Conservation (phyloP, 2,797 vertebrate species). For the Gobionotothen gibberifrons region DNA sequence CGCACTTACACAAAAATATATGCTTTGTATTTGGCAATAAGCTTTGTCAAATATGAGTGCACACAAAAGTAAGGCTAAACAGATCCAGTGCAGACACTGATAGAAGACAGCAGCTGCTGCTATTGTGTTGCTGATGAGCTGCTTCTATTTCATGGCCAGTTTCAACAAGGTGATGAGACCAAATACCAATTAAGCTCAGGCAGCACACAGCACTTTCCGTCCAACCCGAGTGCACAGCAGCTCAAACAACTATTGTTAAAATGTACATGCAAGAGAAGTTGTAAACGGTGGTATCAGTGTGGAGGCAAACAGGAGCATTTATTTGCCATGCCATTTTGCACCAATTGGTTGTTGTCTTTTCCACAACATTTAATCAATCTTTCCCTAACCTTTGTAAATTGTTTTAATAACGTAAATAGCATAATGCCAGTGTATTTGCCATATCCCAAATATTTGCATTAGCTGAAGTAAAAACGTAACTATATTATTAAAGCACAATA, state of each 20-base stretch:
- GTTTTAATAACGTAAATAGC: background rate
- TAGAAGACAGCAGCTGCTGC: conserved; percentile 50
- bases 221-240: conserved; percentile 31
- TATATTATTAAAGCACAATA: background rate
- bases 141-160: conserved; percentile 40
- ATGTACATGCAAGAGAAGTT: conserved; percentile 25
- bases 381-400: background rate
- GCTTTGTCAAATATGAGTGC: conserved; percentile 47
- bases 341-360: background rate
- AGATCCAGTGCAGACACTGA: conserved; percentile 40
- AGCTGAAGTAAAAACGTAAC: background rate
- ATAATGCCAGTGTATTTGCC: background rate
- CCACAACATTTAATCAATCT: background rate
- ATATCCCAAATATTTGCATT: background rate
- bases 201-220: conserved; percentile 49
- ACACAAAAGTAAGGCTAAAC: conserved; percentile 29
- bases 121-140: conserved; percentile 47
- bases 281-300: conserved; percentile 13
- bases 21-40: conserved; percentile 14
- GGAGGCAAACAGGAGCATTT: conserved; percentile 21
- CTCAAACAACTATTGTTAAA: conserved; percentile 45
- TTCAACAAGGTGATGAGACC: conserved; percentile 54
- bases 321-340: conserved; percentile 22
- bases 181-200: conserved; percentile 59
- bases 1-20: conserved; percentile 10